Conservation (phyloP, 1,140 invertebrate species). For the Steinernema feltiae region DNA sequence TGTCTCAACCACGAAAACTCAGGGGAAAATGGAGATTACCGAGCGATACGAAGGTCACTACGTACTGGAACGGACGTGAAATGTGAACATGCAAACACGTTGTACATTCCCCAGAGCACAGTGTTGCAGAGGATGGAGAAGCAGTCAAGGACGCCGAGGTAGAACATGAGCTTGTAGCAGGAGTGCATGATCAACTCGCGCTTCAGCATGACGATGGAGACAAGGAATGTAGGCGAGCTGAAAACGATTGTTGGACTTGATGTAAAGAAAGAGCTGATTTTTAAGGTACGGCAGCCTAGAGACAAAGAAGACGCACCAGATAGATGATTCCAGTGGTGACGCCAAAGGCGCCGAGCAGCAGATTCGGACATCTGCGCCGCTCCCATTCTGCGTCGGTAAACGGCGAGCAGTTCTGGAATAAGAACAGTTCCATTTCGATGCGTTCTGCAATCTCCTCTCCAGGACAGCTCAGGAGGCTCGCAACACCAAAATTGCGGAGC, state of each 20-base stretch:
- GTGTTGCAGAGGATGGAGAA: conserved; percentile 5
- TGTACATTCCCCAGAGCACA: background rate
- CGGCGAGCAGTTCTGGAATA: background rate
- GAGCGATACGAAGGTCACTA: background rate
- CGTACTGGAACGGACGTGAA: background rate
- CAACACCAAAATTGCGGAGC: too few species aligned
- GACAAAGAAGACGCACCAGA: background rate
- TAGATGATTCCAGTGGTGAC: background rate
- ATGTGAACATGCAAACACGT: conserved; percentile 10
- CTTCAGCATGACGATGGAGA: conserved; percentile 13
- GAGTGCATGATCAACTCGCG: conserved; percentile 20
- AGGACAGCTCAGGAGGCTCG: too few species aligned
- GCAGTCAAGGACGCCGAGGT: conserved; percentile 19
- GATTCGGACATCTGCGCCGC: background rate
- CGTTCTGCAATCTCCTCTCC: too few species aligned
- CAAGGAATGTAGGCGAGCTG: conserved; percentile 21
- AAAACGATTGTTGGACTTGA: background rate
- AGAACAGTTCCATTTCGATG: background rate
- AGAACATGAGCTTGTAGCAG: conserved; percentile 26
- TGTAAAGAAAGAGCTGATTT: background rate
- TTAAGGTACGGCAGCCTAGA: background rate
- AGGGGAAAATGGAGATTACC: background rate
- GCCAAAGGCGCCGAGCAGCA: background rate
- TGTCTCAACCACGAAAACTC: too few species aligned
- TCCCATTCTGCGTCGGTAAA: background rate